Conservation (phyloP, 2,113 vertebrate species). For the Oostethus manadensis region DNA sequence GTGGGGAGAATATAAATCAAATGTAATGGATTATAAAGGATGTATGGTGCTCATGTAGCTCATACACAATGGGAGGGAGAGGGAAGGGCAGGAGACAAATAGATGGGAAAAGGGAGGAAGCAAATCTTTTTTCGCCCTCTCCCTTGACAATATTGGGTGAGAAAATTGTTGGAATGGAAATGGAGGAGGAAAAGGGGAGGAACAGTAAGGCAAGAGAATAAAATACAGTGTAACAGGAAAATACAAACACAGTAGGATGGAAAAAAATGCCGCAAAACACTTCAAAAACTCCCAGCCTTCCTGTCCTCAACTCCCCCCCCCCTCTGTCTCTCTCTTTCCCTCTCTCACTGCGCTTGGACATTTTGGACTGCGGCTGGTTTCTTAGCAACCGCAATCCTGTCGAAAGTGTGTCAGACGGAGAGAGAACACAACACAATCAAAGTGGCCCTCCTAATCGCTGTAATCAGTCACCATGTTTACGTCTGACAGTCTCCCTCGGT, state of each 20-base stretch:
- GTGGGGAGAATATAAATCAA: slow-evolving; percentile 8
- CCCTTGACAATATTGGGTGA: slow-evolving; percentile 43
- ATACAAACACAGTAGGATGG: slow-evolving; percentile 47
- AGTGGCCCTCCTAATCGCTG: slow-evolving; percentile 29
- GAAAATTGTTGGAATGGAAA: slow-evolving; percentile 28
- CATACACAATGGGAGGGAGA: slow-evolving; percentile 5
- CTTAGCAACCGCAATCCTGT: slow-evolving; percentile 61
- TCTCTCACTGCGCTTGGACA: slow-evolving; percentile 46
- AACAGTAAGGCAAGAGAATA: slow-evolving; percentile 4
- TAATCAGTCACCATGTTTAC: slow-evolving; percentile 51
- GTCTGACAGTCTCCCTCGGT: slow-evolving; percentile 3
- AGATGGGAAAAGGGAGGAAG: slow-evolving; percentile 34
- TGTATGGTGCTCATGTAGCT: slow-evolving; percentile 5
- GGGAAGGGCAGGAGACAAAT: background rate
- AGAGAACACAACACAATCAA: slow-evolving; percentile 28
- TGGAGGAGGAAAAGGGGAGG: slow-evolving; percentile 9
- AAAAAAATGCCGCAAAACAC: background rate
- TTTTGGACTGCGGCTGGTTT: slow-evolving; percentile 57
- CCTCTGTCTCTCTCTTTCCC: slow-evolving; percentile 26
- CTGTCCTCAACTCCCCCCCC: slow-evolving; percentile 31
- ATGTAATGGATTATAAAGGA: slow-evolving; percentile 29
- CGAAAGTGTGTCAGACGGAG: slow-evolving; percentile 56
- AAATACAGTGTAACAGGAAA: slow-evolving; percentile 35
- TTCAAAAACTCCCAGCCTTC: slow-evolving; percentile 31
- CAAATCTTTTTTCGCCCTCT: slow-evolving; percentile 8